These are phyloP conservation scores for Atopsyche davidsoni DNA, from an alignment of 1,140 invertebrate species.

Conservation along the genomic window DNA sequence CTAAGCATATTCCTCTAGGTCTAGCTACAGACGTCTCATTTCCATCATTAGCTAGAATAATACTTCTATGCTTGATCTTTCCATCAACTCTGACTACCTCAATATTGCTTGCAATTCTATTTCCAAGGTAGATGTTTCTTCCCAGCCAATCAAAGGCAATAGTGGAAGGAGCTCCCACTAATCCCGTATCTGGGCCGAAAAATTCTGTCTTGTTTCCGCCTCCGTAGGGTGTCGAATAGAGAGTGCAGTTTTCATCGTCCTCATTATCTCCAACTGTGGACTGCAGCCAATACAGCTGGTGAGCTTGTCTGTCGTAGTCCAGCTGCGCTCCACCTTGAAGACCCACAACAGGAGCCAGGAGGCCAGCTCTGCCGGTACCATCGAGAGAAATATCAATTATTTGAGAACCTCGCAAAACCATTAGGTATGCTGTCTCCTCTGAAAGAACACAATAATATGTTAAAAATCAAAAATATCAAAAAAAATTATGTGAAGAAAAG, in stretches of 20 bases:
- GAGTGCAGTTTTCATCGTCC: slow-evolving; percentile 73
- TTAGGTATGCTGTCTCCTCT: slow-evolving; percentile 82
- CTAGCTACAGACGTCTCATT: slow-evolving; percentile 78
- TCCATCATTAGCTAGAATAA: slow-evolving; percentile 88
- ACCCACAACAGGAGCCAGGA: slow-evolving; percentile 83
- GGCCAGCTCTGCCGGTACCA: slow-evolving; percentile 69
- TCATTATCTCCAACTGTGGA: slow-evolving; percentile 63
- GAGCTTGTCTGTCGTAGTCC: slow-evolving; percentile 84
- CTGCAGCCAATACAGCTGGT: slow-evolving; percentile 81
- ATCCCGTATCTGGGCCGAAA: slow-evolving; percentile 68
- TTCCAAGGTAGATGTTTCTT: slow-evolving; percentile 90
- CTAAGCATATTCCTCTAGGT: slow-evolving; percentile 81
- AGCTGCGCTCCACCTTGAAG: slow-evolving; percentile 83
- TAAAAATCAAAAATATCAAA: slow-evolving; percentile 26
- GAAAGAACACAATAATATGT: too few species aligned
- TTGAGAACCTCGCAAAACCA: slow-evolving; percentile 86
- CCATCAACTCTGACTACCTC: slow-evolving; percentile 86
- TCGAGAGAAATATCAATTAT: slow-evolving; percentile 77
- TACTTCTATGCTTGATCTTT: slow-evolving; percentile 74
- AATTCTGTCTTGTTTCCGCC: slow-evolving; percentile 85
- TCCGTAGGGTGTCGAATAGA: slow-evolving; percentile 76
- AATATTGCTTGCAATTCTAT: slow-evolving; percentile 85
- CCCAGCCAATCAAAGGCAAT: slow-evolving; percentile 96
- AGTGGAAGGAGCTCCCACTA: slow-evolving; percentile 84
- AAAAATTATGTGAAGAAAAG: slow-evolving; percentile 1